Percentiles rank a stretch among this genome's conserved stretches.
Conservation (phyloP, 1,140 invertebrate species). For the Pseudomyrmex cubaensis region DNA sequence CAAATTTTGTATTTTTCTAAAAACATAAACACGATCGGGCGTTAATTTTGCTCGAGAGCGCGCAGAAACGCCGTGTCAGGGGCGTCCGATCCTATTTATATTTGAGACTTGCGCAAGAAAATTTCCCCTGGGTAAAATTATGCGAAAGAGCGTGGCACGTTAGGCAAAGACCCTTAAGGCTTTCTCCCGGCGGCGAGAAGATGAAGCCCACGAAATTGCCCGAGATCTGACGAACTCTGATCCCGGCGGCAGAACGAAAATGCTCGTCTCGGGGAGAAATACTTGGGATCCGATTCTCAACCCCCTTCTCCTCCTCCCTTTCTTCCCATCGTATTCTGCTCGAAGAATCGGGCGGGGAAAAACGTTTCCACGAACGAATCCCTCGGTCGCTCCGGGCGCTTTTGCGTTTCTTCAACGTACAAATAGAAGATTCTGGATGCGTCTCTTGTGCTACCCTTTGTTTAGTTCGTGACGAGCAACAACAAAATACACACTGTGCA, state of each 20-base stretch:
- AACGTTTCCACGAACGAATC: conserved; percentile 56
- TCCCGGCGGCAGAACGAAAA: conserved; percentile 27
- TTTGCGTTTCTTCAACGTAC: conserved; percentile 2
- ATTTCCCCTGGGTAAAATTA: conserved; percentile 1
- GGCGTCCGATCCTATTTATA: neutral
- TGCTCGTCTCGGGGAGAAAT: conserved; percentile 31
- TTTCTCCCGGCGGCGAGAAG: conserved; percentile 6
- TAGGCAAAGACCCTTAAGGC: too few relatives aligned
- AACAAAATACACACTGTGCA: too few relatives aligned
- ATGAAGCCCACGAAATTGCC: conserved; percentile 35
- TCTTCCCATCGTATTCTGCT: neutral
- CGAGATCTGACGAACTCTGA: conserved; percentile 19
- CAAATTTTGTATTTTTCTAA: too few relatives aligned
- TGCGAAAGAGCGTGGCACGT: neutral
- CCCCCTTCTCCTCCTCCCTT: neutral
- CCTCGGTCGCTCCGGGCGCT: conserved; percentile 17
- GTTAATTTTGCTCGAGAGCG: too few relatives aligned
- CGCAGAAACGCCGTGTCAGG: neutral
- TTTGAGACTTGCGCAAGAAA: conserved; percentile 3
- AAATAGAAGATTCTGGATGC: neutral
- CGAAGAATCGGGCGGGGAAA: conserved; percentile 41
- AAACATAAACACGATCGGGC: too few relatives aligned
- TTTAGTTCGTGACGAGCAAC: neutral
- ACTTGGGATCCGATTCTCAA: conserved; percentile 3
- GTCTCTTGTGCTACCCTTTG: neutral